phyloP scores from a whole-genome alignment of 2,888 invertebrate species.

The Dorcus parallelipipedus region DNA sequence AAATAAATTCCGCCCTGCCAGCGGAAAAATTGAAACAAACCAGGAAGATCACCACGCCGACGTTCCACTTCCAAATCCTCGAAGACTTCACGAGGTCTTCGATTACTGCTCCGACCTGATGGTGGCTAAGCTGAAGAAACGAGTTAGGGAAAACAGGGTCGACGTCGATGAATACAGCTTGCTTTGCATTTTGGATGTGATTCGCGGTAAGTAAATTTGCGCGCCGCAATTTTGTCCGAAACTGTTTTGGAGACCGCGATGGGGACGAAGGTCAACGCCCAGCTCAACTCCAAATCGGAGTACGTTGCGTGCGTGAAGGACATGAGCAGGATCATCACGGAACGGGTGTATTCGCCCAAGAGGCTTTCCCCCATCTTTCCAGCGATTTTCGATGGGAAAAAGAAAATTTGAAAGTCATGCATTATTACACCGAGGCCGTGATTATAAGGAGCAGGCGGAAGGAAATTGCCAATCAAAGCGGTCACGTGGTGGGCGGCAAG shows the following conservation, averaged over 20 bases:
- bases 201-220: conserved; percentile 18
- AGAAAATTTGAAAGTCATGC: conserved; percentile 50
- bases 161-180: conserved; percentile 14
- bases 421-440: conserved; percentile 56
- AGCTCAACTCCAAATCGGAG: conserved; percentile 62
- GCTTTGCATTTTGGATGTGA: conserved; percentile 19
- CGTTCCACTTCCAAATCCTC: conserved; percentile 46
- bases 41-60: conserved; percentile 46
- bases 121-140: conserved; percentile 1
- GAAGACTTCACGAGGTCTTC: conserved; percentile 43
- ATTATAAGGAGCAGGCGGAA: conserved; percentile 51
- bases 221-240: background rate
- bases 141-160: conserved; percentile 32
- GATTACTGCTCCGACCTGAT: conserved; percentile 13
- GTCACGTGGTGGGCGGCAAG: background rate
- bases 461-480: conserved; percentile 4
- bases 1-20: background rate
- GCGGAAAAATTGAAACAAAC: conserved; percentile 39
- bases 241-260: conserved; percentile 70
- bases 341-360: conserved; percentile 43
- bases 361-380: conserved; percentile 53
- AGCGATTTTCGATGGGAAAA: conserved; percentile 56
- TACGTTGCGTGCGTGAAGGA: conserved; percentile 71
- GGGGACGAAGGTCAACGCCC: conserved; percentile 73
- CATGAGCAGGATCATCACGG: conserved; percentile 38